phyloP scores from a whole-genome alignment of 2,797 vertebrate species.

The Cossypha polioptera region DNA sequence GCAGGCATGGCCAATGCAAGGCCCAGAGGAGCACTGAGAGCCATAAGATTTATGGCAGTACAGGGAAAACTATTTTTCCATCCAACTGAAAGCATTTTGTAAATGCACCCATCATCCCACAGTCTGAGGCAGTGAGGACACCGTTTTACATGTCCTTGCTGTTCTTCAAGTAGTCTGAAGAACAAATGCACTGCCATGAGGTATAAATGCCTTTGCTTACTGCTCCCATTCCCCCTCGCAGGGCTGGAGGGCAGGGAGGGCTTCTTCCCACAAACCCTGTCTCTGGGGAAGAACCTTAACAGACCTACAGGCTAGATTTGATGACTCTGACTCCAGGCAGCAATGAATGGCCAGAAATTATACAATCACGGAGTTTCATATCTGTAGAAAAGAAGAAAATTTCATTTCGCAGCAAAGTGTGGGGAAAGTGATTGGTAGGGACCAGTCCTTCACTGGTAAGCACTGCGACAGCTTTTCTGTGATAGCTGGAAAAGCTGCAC shows the following conservation, averaged over 20 bases:
- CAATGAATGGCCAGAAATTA: not conserved
- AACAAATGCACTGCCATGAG: not conserved
- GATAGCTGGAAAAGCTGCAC: not conserved
- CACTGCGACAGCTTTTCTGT: not conserved
- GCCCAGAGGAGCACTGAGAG: not conserved
- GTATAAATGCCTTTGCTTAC: not conserved
- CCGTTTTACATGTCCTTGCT: not conserved
- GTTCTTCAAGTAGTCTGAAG: not conserved
- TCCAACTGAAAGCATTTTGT: not conserved
- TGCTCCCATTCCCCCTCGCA: not conserved
- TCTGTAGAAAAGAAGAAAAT: constrained; percentile 3
- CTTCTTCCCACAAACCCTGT: not conserved
- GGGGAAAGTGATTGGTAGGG: not conserved
- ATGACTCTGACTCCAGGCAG: not conserved
- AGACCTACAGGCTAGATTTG: not conserved
- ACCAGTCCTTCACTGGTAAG: not conserved
- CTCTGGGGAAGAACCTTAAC: not conserved
- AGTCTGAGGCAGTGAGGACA: not conserved
- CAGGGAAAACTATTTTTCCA: not conserved
- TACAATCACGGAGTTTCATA: not conserved
- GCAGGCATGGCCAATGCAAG: not conserved
- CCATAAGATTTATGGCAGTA: not conserved
- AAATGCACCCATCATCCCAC: not conserved
- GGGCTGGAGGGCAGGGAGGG: rapidly evolving
- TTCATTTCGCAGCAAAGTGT: not conserved